Base-by-base conservation (phyloP, 2,113 vertebrate genomes). In the Numida meleagris region DNA sequence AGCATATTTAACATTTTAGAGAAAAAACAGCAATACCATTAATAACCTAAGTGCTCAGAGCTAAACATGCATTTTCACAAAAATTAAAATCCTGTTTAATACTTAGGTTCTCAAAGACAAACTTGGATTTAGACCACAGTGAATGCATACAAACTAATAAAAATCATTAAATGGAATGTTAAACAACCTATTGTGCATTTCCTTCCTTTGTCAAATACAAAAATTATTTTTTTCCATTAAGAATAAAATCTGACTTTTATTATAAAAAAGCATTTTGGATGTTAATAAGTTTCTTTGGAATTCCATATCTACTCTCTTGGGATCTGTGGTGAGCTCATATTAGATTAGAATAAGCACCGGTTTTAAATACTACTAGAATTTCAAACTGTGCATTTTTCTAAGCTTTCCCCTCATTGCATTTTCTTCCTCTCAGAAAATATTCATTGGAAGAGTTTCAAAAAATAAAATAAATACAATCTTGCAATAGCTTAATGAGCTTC, bases 331-430 rank as follows among this genome's bases (percentile, higher is more conserved):
- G 55, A 95, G 66, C 61, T 95, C 89, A 36, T 34, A 91, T 92
- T 89, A 96, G 94, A 96, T 96, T 94, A 96, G 73, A 38, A 90
- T 31, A 95, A 94, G 95, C 95, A 96, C 70, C 61, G 33, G 63
- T 88, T 96, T 94, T 97, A 97, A 96, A 91, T 70, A 94, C 81
- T 94, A 96, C 70, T 96, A 94, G 94, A 96, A 71, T 71, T 86
- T 38, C 76, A 90, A 50, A 50, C 80, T 77, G n/a, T 71, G 66
- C 46, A 50, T 93, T 96, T 93, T 90, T 83, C 70, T 93, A 76
- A 82, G 89, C 42, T 29, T 91, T 91, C 27, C 91, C 31, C 59
- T 89, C 70, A 90, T 2, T 79, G 62, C 84, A 93, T 95, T 91
- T 92, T 89, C 31, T 68, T 81, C 55, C 51, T 15, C 46, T 43